Conservation (phyloP, 2,888 invertebrate genomes). For the Platycnemis pennipes region DNA sequence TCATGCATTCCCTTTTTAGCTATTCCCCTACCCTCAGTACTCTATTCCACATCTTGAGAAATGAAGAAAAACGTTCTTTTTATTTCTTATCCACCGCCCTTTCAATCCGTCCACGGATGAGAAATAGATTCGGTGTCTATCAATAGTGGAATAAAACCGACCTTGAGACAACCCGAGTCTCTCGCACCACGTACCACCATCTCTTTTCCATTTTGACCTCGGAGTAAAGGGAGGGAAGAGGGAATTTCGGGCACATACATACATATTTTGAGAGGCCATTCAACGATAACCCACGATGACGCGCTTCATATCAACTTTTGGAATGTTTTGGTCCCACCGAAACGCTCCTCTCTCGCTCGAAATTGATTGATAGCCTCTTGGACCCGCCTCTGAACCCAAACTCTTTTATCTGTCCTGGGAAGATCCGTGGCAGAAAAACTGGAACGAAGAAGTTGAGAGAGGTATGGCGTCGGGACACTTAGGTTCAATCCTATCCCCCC, state of each 20-base stretch:
- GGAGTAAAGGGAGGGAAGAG: not conserved
- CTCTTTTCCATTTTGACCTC: not conserved
- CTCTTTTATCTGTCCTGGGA: not conserved
- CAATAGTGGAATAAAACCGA: not conserved
- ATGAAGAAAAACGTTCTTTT: not conserved
- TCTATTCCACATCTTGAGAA: not conserved
- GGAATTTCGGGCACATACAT: not conserved
- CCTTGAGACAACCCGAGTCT: not conserved
- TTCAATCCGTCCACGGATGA: not conserved
- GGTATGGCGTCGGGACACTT: not conserved
- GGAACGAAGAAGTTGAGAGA: not conserved
- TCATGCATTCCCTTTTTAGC: not conserved
- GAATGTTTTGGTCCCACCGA: not conserved
- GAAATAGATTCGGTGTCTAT: not conserved
- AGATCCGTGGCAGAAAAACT: not conserved
- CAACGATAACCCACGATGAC: not conserved
- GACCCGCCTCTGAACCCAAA: constrained; percentile 27
- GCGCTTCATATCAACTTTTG: constrained; percentile 14
- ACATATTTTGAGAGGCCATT: not conserved
- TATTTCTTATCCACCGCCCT: not conserved
- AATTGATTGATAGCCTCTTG: constrained; percentile 31
- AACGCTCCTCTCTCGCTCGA: not conserved
- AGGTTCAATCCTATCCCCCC: not conserved
- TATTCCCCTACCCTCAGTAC: not conserved
- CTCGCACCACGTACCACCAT: not conserved